phyloP scores from a whole-genome alignment of 1,140 invertebrate species.

The Trypoxylus dichotomus region DNA sequence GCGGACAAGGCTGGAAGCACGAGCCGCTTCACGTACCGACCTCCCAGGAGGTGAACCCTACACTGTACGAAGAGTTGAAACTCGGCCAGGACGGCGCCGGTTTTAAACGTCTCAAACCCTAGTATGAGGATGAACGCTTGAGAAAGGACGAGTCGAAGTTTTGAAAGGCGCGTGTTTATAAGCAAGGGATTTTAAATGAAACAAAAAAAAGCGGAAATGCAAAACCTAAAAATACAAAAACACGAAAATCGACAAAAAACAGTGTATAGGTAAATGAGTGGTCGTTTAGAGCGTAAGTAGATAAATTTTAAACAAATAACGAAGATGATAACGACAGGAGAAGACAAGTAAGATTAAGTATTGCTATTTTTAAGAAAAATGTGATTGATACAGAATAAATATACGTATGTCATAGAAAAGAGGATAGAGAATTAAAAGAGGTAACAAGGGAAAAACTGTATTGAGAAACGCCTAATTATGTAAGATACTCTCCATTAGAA shows the following conservation, averaged over 20 bases:
- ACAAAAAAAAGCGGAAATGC: background rate
- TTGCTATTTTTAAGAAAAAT: background rate
- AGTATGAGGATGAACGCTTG: conserved; percentile 47
- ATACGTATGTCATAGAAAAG: background rate
- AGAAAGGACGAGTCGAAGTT: conserved; percentile 35
- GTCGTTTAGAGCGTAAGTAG: background rate
- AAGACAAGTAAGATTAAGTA: background rate
- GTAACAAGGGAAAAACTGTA: conserved; percentile 50
- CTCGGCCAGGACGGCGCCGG: conserved; percentile 76
- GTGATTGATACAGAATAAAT: conserved; percentile 14
- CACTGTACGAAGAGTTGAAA: conserved; percentile 77
- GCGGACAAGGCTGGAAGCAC: conserved; percentile 54
- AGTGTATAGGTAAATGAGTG: background rate
- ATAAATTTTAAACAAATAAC: background rate
- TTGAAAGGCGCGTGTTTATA: background rate
- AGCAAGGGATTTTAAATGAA: background rate
- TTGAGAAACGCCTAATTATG: conserved; percentile 45
- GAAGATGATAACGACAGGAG: background rate
- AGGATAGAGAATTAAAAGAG: conserved; percentile 52
- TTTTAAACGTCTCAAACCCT: conserved; percentile 69
- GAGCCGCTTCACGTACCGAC: conserved; percentile 51
- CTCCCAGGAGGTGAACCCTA: conserved; percentile 68
- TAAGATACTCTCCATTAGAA: too few relatives aligned
- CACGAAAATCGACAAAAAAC: too few relatives aligned
- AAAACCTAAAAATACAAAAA: background rate